A percentile compares a stretch with the other conserved stretches of the same genome.
Conservation (phyloP, 2,797 vertebrate genomes). For the Diplodus puntazzo region DNA sequence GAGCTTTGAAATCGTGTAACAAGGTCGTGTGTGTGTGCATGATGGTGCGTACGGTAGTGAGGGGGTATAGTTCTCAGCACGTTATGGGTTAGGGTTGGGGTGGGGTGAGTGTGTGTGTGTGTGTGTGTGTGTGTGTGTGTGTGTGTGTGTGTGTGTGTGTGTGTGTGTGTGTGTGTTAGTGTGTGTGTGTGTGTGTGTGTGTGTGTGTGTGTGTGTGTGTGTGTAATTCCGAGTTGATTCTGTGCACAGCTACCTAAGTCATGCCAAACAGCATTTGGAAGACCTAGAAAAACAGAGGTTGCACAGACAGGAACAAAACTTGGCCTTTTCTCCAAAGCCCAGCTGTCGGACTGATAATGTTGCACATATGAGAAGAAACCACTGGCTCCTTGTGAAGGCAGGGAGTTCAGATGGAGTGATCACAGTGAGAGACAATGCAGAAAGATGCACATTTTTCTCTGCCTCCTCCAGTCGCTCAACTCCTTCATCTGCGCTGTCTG, state of each 20-base stretch:
- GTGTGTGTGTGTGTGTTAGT: not conserved
- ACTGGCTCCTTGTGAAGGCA: slow-evolving; percentile 65
- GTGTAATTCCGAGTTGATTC: slow-evolving; percentile 13
- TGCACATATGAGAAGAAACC: slow-evolving; percentile 73
- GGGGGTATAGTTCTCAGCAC: slow-evolving; percentile 20
- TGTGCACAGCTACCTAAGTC: slow-evolving; percentile 18
- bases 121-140: not conserved
- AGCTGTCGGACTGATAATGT: slow-evolving; percentile 72
- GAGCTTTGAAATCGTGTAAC: slow-evolving; percentile 55
- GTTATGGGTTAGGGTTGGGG: not conserved
- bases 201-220: not conserved
- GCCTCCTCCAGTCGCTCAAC: slow-evolving; percentile 31
- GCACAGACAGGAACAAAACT: slow-evolving; percentile 58
- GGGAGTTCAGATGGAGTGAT: slow-evolving; percentile 77
- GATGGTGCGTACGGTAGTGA: slow-evolving; percentile 3
- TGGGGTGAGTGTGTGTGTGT: not conserved
- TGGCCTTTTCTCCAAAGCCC: slow-evolving; percentile 75
- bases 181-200: not conserved
- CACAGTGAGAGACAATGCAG: slow-evolving; percentile 69
- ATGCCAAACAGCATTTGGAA: slow-evolving; percentile 40
- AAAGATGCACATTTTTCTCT: slow-evolving; percentile 65
- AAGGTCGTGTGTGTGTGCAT: slow-evolving; percentile 30
- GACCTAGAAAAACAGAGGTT: slow-evolving; percentile 57
- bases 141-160: not conserved
- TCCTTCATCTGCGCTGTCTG: not conserved